Evolutionary conservation across 2,113 vertebrate genomes (phyloP).

Genomic region (Corythaixoides concolor): DNA sequence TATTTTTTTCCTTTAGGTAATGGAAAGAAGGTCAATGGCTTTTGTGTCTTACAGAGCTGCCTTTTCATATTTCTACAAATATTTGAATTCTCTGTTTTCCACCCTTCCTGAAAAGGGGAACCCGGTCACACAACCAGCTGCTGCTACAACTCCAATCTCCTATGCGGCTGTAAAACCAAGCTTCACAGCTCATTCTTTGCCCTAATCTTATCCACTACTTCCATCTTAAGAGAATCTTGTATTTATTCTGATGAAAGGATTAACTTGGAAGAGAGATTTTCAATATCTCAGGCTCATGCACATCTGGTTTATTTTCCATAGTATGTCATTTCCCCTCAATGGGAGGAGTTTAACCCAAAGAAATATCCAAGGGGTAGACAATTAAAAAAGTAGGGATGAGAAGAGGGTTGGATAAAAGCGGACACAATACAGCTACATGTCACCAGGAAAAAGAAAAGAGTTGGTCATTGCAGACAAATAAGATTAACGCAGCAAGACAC

Average conservation of each 20-base stretch:
- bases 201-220: not conserved
- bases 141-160: not conserved
- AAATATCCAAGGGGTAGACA: not conserved
- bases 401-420: not conserved
- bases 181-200: not conserved
- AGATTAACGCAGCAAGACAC: conserved; percentile 30
- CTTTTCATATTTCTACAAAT: not conserved
- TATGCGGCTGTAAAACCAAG: not conserved
- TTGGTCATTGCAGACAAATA: not conserved
- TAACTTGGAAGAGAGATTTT: not conserved
- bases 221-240: not conserved
- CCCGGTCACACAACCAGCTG: not conserved
- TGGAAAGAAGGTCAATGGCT: not conserved
- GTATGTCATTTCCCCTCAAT: not conserved
- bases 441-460: not conserved
- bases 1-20: not conserved
- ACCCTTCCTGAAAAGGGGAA: not conserved
- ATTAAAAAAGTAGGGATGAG: not conserved
- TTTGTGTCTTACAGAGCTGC: not conserved
- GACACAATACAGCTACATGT: not conserved
- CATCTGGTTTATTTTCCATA: not conserved
- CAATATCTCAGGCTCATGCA: not conserved
- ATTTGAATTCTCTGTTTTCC: not conserved
- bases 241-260: not conserved
- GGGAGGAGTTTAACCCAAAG: not conserved